Base-by-base conservation (phyloP, 2,113 vertebrate genomes). In the Pardalotus punctatus region DNA sequence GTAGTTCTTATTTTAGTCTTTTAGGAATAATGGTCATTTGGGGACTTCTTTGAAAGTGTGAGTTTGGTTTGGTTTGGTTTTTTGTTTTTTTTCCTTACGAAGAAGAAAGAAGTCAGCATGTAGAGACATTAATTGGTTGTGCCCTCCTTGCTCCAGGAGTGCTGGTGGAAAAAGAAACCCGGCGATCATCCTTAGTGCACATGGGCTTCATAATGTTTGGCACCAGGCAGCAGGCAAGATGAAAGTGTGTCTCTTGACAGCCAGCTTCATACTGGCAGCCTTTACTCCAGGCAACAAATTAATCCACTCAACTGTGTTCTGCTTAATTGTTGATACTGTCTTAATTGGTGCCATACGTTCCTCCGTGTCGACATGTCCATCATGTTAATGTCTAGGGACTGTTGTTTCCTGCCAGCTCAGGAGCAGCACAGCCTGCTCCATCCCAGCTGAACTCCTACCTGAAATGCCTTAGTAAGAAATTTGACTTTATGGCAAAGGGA, bases 321-420 rank as follows among this genome's bases (percentile, higher is more conserved):
- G 95, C 93, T 92, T 97, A 96, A 92, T 96, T 97, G 95, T 93
- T 97, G 95, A 93, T 94, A 88, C 86, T 90, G 80, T 36, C 86
- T 94, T 97, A 96, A 95, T 95, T 97, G 91, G 91, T 88, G 84
- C 93, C 96, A 96, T 96, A 96, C 91, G 82, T 94, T 97, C 86
- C 67, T 64, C 82, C 0, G 0, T 96, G 95, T 81, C 0, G 86
- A 58, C 82, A 78, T 22, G 92, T 88, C 92, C 86, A 35, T 95
- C 95, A 86, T 16, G 76, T 23, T 86, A 38, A 36, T 88, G 93
- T 90, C 95, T 83, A 27, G 93, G 93, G 93, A 93, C 88, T 78
- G 42, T 11, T 86, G 80, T 84, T 90, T 81, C 33, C 82, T 93
- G 82, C 79, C 86, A 81, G 16, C 81, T 56, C 5, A 25, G 94